phyloP scores from a whole-genome alignment of 2,888 invertebrate species.

The Diaphora mendica region DNA sequence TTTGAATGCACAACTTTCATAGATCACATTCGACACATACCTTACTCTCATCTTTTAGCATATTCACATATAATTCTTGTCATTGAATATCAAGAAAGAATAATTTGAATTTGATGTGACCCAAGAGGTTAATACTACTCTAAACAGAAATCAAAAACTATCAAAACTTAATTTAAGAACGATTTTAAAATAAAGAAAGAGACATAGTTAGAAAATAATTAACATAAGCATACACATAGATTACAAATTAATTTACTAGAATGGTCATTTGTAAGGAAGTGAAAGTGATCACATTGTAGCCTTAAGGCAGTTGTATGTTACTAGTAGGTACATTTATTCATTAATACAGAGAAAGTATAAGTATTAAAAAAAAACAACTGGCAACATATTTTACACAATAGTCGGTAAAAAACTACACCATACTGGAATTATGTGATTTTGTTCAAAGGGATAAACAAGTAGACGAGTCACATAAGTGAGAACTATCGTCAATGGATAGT shows the following conservation, averaged over 20 bases:
- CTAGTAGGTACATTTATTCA: neutral
- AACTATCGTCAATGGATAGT: too few relatives aligned
- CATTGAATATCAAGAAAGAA: neutral
- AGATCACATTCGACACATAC: neutral
- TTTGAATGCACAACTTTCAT: neutral
- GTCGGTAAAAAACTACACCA: too few relatives aligned
- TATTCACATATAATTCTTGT: neutral
- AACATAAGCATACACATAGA: neutral
- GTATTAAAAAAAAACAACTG: neutral
- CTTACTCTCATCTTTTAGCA: neutral
- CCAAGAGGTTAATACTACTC: neutral
- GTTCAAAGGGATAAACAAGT: too few relatives aligned
- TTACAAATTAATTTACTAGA: neutral
- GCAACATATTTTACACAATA: too few relatives aligned
- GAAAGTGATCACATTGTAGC: constrained; percentile 9
- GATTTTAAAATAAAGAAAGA: neutral
- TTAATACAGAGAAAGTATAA: neutral
- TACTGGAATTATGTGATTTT: too few relatives aligned
- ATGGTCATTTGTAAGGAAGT: neutral
- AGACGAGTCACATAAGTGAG: too few relatives aligned
- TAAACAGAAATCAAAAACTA: neutral
- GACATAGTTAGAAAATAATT: neutral
- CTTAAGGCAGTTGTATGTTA: neutral
- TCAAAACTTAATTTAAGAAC: neutral
- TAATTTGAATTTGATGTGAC: neutral